These are phyloP conservation scores for Drosophila mettleri DNA, from an alignment of 2,888 invertebrate species.

Conservation along the genomic window DNA sequence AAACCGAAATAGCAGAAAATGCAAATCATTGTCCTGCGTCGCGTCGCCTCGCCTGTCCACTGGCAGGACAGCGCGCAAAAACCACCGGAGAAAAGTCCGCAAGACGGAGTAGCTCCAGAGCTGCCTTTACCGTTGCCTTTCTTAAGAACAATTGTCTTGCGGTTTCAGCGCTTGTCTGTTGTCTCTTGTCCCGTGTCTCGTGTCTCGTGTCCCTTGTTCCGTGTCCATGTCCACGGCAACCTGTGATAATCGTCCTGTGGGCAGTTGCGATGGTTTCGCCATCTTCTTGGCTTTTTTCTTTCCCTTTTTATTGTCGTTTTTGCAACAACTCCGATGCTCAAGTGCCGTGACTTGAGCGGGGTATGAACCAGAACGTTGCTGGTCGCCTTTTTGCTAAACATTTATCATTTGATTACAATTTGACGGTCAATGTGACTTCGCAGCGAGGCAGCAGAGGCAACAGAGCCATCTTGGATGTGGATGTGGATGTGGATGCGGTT, in stretches of 20 bases:
- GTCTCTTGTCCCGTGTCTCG: conserved; percentile 1
- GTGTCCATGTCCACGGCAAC: conserved; percentile 58
- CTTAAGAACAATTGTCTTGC: conserved; percentile 61
- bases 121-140: conserved; percentile 26
- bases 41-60: conserved; percentile 30
- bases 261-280: conserved; percentile 50
- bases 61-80: conserved; percentile 23
- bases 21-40: conserved; percentile 74
- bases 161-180: conserved; percentile 33
- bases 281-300: background rate
- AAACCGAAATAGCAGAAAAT: conserved; percentile 67
- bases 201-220: conserved; percentile 8
- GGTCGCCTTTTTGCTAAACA: conserved; percentile 50
- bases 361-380: conserved; percentile 4
- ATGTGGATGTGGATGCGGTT: background rate
- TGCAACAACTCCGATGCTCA: conserved; percentile 40
- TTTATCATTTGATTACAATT: conserved; percentile 80
- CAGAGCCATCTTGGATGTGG: background rate
- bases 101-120: conserved; percentile 25
- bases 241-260: conserved; percentile 77
- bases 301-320: conserved; percentile 50
- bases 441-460: conserved; percentile 12
- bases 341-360: conserved; percentile 5
- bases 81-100: conserved; percentile 11
- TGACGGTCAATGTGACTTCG: conserved; percentile 69